Evolutionary conservation across 37 sponge, comb jelly and placozoan species (phyloP), one percentile per base, ranked within the genome.

Genomic region (Crambe crambe): DNA sequence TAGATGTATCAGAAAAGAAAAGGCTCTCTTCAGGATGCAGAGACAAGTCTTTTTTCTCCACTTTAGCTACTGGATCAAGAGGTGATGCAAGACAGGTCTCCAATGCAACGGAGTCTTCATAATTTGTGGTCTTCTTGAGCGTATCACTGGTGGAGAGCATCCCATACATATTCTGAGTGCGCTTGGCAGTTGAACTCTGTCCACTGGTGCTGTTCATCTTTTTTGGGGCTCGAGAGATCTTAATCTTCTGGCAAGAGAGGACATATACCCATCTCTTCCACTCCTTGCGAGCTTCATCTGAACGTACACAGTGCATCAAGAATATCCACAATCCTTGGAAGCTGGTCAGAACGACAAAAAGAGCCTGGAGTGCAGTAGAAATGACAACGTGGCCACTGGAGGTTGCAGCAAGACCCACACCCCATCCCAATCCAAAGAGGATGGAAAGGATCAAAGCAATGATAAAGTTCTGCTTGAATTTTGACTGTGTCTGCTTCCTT

Each of bases 301-400:
- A 70, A 17, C 86, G 77, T 21, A 78, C 30, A 38, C 72, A 71
- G 22, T 85, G 77, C 65, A 85, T 30, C 23, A 54, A 29, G 66
- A 85, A 85, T 8, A 85, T 70, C 44, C 70, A 26, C 10, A 85
- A 34, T 41, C 86, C 86, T 26, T 72, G 86, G 26, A 77, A 77
- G 0, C 69, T 58, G 29, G 73, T 78, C 35, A 77, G 22, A 6
- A 85, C 4, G 63, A 77, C 69, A 72, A 85, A 85, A 44, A 78
- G 26, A 34, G 60, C 69, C 42, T 77, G 70, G 34, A 78, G 67
- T 6, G 44, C 12, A 5, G 38, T 41, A 4, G 72, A 32, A 23
- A 78, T 32, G 2, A 31, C 8, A 1, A 10, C 42, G 20, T 30
- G 26, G 34, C 77, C 25, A 18, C 32, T 73, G 40, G 57, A 31